These are phyloP conservation scores for Drosophila formosana DNA, from an alignment of 2,888 invertebrate species.

Conservation along the genomic window DNA sequence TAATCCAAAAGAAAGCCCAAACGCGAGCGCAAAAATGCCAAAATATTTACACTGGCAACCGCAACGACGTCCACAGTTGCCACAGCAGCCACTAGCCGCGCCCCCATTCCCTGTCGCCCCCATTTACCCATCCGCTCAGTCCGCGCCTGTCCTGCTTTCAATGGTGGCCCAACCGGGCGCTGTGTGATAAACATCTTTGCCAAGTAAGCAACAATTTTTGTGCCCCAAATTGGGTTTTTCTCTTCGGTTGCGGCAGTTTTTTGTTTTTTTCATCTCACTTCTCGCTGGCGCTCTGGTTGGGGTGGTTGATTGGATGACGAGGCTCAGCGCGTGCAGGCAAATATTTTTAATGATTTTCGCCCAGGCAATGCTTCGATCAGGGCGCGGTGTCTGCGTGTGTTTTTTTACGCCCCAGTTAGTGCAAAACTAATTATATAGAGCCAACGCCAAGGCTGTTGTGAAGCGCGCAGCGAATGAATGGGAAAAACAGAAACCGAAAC, in stretches of 20 bases:
- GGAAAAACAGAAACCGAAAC: background rate
- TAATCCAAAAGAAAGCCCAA: constrained; percentile 77
- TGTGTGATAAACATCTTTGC: constrained; percentile 83
- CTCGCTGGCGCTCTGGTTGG: constrained; percentile 17
- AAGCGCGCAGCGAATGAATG: constrained; percentile 7
- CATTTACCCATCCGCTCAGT: background rate
- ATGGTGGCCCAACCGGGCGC: constrained; percentile 54
- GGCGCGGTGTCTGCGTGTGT: constrained; percentile 39
- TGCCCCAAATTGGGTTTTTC: constrained; percentile 81
- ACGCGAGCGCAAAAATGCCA: constrained; percentile 62
- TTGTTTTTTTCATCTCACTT: constrained; percentile 12
- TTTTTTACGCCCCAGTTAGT: constrained; percentile 77
- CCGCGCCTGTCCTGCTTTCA: constrained; percentile 28
- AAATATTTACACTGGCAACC: constrained; percentile 77
- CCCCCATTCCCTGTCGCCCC: background rate
- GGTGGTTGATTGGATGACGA: constrained; percentile 79
- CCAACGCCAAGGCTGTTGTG: constrained; percentile 7
- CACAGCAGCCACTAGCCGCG: constrained; percentile 46
- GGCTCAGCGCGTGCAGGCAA: constrained; percentile 77
- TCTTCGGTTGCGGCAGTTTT: constrained; percentile 29
- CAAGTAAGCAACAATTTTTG: constrained; percentile 84
- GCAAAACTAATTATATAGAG: constrained; percentile 73
- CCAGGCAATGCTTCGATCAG: constrained; percentile 64
- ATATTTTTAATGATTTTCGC: constrained; percentile 77
- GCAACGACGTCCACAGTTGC: constrained; percentile 42